phyloP scores from a whole-genome alignment of 2,888 invertebrate genomes.

The Andrena bicolor region DNA sequence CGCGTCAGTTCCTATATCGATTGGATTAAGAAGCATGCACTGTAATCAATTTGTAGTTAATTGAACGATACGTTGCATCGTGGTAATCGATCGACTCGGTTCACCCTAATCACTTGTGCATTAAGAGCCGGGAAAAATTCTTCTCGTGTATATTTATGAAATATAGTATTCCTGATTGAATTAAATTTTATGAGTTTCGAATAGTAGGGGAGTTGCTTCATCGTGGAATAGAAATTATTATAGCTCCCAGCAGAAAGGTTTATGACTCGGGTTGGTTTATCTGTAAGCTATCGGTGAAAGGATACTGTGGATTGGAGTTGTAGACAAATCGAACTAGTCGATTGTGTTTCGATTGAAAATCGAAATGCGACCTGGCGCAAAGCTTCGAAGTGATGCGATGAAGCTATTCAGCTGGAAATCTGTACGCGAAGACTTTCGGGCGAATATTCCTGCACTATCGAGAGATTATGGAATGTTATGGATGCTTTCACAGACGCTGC shows the following conservation, averaged over 20 bases:
- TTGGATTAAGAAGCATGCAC: conserved; percentile 70
- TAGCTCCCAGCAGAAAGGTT: not conserved
- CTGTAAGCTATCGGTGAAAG: not conserved
- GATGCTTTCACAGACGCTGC: not conserved
- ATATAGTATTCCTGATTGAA: not conserved
- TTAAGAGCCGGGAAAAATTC: not conserved
- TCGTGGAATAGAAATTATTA: not conserved
- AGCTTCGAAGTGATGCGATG: not conserved
- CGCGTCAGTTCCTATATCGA: conserved; percentile 70
- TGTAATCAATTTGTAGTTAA: conserved; percentile 38
- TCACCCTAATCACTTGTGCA: too few relatives aligned
- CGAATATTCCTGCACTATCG: not conserved
- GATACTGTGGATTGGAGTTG: conserved; percentile 7
- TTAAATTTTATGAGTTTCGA: not conserved
- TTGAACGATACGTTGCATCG: too few relatives aligned
- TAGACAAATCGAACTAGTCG: conserved; percentile 27
- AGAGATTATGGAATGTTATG: conserved; percentile 3
- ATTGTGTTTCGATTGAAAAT: conserved; percentile 30
- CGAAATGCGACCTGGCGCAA: conserved; percentile 9
- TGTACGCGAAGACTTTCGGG: conserved; percentile 6
- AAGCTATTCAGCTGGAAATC: conserved; percentile 10
- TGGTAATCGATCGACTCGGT: not conserved
- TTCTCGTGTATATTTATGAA: not conserved
- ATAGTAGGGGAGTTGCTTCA: not conserved
- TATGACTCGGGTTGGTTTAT: not conserved